Evolutionary conservation across 2,113 vertebrate genomes (phyloP).

Genomic region (Neogobius melanostomus): DNA sequence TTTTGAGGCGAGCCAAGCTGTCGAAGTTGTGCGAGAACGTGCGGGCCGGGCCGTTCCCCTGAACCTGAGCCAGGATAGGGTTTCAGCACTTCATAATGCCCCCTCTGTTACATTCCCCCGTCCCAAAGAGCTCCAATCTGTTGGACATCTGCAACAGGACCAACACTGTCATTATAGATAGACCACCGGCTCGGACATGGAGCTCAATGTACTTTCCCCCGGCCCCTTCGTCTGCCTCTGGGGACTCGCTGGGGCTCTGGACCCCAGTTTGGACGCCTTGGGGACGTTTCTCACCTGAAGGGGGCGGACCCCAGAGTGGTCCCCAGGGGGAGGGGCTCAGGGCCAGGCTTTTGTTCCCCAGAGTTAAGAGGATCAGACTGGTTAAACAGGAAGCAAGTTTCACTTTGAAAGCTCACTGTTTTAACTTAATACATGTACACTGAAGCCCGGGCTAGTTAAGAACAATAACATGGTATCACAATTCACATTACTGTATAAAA

Average conservation of each 20-base stretch:
- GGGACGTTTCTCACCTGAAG: slow-evolving; percentile 44
- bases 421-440: neutral
- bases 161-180: slow-evolving; percentile 75
- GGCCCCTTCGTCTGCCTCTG: slow-evolving; percentile 38
- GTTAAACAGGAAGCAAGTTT: slow-evolving; percentile 43
- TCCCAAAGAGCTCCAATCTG: slow-evolving; percentile 71
- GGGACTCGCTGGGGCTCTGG: slow-evolving; percentile 50
- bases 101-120: slow-evolving; percentile 55
- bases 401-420: neutral
- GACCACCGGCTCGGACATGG: slow-evolving; percentile 54
- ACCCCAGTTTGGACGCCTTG: slow-evolving; percentile 43
- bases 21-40: slow-evolving; percentile 39
- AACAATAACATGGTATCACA: no score
- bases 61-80: slow-evolving; percentile 44
- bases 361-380: slow-evolving; percentile 45
- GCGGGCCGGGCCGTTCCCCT: slow-evolving; percentile 30
- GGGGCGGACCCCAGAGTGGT: slow-evolving; percentile 36
- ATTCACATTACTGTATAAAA: no score
- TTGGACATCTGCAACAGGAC: slow-evolving; percentile 75
- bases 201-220: slow-evolving; percentile 57
- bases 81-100: slow-evolving; percentile 74
- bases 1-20: slow-evolving; percentile 64
- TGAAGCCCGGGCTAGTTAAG: neutral
- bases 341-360: slow-evolving; percentile 61
- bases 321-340: slow-evolving; percentile 32